Conservation (phyloP, 2,113 vertebrate species). For the Heterocephalus glaber region DNA sequence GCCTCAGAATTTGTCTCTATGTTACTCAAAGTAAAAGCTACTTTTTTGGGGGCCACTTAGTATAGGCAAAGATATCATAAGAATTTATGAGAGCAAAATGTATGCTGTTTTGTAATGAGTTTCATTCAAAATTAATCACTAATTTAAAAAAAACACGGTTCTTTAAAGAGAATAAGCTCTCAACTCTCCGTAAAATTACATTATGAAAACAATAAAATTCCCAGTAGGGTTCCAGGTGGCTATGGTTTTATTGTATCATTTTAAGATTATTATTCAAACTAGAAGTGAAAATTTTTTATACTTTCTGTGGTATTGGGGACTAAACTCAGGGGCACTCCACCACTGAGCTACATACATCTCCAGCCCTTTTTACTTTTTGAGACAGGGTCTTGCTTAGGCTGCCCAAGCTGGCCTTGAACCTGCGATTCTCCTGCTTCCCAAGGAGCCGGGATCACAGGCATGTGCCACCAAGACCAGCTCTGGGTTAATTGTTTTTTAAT, state of each 20-base stretch:
- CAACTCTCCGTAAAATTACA: neutral
- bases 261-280: conserved; percentile 8
- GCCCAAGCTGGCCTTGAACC: neutral
- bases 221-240: neutral
- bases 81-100: neutral
- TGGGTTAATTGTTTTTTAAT: neutral
- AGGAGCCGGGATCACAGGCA: neutral
- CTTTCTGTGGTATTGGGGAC: neutral
- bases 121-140: conserved; percentile 29
- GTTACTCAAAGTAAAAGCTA: conserved; percentile 3
- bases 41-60: neutral
- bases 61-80: neutral
- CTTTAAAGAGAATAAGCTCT: conserved; percentile 14
- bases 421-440: neutral
- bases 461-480: neutral
- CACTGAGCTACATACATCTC: neutral
- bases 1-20: neutral
- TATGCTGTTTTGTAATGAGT: neutral
- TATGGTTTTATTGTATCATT: neutral
- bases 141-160: neutral
- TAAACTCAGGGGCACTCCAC: neutral
- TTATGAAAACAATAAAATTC: conserved; percentile 37
- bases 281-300: neutral
- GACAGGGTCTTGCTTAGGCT: neutral
- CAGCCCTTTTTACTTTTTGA: neutral